These are phyloP conservation scores for Lycodopsis pacificus DNA, from an alignment of 2,797 vertebrate genomes.

Conservation along the genomic window DNA sequence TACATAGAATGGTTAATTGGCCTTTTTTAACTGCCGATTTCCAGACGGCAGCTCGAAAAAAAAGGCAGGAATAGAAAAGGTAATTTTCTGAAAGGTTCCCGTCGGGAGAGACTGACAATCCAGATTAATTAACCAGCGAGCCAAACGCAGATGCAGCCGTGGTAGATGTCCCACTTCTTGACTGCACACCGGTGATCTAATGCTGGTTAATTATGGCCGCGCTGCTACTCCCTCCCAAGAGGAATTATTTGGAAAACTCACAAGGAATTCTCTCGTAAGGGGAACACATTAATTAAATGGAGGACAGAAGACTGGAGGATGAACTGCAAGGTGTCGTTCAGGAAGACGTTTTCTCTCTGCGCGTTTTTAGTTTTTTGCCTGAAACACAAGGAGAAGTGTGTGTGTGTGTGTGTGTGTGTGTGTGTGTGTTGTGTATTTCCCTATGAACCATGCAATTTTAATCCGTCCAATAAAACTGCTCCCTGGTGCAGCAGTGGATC, in stretches of 20 bases:
- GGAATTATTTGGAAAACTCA: constrained; percentile 55
- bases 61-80: constrained; percentile 7
- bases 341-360: background rate
- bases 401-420: constrained; percentile 22
- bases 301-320: background rate
- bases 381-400: constrained; percentile 22
- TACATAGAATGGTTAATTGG: background rate
- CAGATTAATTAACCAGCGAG: constrained; percentile 61
- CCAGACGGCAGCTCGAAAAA: constrained; percentile 20
- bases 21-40: constrained; percentile 12
- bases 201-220: constrained; percentile 63
- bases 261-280: constrained; percentile 25
- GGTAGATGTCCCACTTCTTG: constrained; percentile 64
- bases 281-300: constrained; percentile 49
- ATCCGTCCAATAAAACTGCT: constrained; percentile 73
- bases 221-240: constrained; percentile 39
- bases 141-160: constrained; percentile 53
- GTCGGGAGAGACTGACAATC: constrained; percentile 23
- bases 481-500: constrained; percentile 62
- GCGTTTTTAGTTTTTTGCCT: constrained; percentile 1
- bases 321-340: background rate
- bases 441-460: constrained; percentile 77
- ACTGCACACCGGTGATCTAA: constrained; percentile 55
- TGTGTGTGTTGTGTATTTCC: constrained; percentile 53
- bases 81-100: constrained; percentile 50